These are phyloP conservation scores for Chionomys nivalis DNA, from an alignment of 2,113 vertebrate genomes.

Conservation along the genomic window DNA sequence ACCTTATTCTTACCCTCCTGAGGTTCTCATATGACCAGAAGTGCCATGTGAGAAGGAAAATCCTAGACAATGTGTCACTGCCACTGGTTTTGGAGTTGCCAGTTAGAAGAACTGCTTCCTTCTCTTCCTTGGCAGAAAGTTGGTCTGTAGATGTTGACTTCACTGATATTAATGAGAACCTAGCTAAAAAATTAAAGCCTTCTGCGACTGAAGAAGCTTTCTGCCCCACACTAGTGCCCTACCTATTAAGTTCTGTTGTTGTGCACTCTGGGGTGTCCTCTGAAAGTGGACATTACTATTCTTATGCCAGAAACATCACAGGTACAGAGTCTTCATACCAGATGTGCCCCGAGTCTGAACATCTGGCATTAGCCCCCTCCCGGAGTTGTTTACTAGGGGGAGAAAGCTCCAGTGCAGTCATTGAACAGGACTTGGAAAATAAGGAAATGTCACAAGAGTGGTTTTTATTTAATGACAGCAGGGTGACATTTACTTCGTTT, in stretches of 20 bases:
- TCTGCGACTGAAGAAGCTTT: constrained; percentile 91
- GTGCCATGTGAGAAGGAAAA: constrained; percentile 96
- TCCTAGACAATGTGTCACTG: constrained; percentile 95
- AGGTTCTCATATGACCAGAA: constrained; percentile 98
- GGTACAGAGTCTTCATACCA: constrained; percentile 85
- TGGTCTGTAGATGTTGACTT: constrained; percentile 89
- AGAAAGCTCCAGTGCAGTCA: constrained; percentile 78
- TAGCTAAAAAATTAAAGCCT: constrained; percentile 97
- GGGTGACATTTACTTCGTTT: constrained; percentile 98
- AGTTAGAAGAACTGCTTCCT: constrained; percentile 85
- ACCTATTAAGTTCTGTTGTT: constrained; percentile 95
- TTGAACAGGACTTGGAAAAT: constrained; percentile 84
- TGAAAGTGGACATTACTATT: constrained; percentile 99
- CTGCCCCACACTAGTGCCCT: constrained; percentile 88
- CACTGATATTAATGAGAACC: constrained; percentile 92
- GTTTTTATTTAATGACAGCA: constrained; percentile 99
- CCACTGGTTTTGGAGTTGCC: constrained; percentile 93
- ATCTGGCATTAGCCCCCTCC: constrained; percentile 82
- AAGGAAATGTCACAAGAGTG: constrained; percentile 91
- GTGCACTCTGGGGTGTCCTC: constrained; percentile 99
- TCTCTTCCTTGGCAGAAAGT: constrained; percentile 79
- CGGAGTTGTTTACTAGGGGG: constrained; percentile 81
- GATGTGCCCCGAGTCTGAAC: constrained; percentile 83
- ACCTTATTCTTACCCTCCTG: constrained; percentile 97
- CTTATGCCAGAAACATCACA: constrained; percentile 93